Percentiles rank a stretch among this genome's conserved stretches.
Conservation (phyloP, 2,888 invertebrate genomes). For the Zygaena filipendulae region DNA sequence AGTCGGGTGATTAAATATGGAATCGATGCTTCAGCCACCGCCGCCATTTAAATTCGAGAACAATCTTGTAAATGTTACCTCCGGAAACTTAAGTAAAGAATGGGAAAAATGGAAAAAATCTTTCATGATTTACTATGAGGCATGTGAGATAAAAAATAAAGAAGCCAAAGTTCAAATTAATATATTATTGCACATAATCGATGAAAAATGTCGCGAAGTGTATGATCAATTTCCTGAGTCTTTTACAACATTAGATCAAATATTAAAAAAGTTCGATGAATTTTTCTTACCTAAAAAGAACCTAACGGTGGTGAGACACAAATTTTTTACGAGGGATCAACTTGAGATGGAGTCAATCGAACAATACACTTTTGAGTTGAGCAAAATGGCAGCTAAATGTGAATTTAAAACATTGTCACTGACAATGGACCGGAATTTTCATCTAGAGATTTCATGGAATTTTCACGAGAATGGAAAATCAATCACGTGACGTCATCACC, state of each 20-base stretch:
- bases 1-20: too few species aligned
- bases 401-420: not conserved
- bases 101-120: slow-evolving; percentile 12
- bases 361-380: slow-evolving; percentile 7
- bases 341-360: slow-evolving; percentile 14
- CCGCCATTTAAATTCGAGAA: slow-evolving; percentile 11
- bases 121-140: slow-evolving; percentile 12
- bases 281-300: slow-evolving; percentile 16
- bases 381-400: not conserved
- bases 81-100: slow-evolving; percentile 11
- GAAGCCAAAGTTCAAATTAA: slow-evolving; percentile 9
- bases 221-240: slow-evolving; percentile 10
- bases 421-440: too few species aligned
- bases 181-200: slow-evolving; percentile 15
- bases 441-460: too few species aligned
- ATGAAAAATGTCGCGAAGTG: slow-evolving; percentile 14
- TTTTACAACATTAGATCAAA: slow-evolving; percentile 3
- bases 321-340: slow-evolving; percentile 16
- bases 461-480: too few species aligned
- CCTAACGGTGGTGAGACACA: slow-evolving; percentile 15
- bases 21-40: slow-evolving; percentile 8
- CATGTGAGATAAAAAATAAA: slow-evolving; percentile 13
- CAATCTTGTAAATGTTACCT: slow-evolving; percentile 9
- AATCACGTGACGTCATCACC: too few species aligned
- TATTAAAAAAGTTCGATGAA: slow-evolving; percentile 13